Conservation (phyloP, 64 coral and sea anemone species). For the Acropora yongei region DNA sequence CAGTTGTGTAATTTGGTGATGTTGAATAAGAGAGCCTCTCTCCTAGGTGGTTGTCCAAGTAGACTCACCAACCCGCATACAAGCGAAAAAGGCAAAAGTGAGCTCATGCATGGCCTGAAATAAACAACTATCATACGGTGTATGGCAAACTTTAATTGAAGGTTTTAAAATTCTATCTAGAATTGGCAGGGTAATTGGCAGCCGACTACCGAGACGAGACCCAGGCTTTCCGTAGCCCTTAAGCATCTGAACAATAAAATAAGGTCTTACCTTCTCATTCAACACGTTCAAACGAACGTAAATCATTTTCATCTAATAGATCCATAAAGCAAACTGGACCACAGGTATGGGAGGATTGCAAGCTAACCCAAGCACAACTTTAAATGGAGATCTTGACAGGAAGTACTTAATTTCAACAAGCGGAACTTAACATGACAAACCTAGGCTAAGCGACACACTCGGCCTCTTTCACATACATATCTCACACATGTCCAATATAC, state of each 20-base stretch:
- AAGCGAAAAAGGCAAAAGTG: neutral
- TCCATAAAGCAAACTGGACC: too few species aligned
- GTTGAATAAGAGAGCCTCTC: neutral
- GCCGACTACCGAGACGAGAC: slow-evolving; percentile 29
- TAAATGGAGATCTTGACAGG: too few species aligned
- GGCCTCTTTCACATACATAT: too few species aligned
- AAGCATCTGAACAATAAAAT: slow-evolving; percentile 47
- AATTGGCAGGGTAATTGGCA: slow-evolving; percentile 71
- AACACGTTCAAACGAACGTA: too few species aligned
- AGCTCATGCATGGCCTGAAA: slow-evolving; percentile 61
- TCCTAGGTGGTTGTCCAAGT: neutral
- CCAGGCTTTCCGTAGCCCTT: slow-evolving; percentile 67
- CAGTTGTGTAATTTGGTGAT: neutral
- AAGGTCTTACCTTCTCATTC: neutral
- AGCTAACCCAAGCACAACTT: too few species aligned
- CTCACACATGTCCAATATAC: too few species aligned
- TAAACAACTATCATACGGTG: slow-evolving; percentile 42
- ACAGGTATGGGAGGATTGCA: too few species aligned
- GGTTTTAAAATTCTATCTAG: slow-evolving; percentile 30
- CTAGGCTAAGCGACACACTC: too few species aligned
- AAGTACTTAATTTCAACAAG: too few species aligned
- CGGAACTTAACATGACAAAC: too few species aligned
- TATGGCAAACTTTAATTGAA: neutral
- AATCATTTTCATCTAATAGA: too few species aligned
- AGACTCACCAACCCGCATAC: neutral